Evolutionary conservation across 2,113 vertebrate species (phyloP).

Genomic region (Himantopus leucocephalus): DNA sequence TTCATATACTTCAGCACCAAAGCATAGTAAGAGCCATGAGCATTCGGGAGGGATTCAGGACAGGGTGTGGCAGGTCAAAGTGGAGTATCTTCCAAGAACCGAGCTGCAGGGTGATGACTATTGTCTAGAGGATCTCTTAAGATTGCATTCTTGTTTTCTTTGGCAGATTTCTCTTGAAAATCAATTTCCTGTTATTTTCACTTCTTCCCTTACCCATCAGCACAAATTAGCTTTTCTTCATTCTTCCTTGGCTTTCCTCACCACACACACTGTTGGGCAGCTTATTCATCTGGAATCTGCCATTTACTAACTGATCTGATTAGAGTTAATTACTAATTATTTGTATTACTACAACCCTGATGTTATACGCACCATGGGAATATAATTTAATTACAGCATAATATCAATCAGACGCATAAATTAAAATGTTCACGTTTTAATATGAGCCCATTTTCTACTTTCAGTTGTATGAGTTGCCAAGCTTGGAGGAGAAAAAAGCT

Average conservation of each 20-base stretch:
- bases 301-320: constrained; percentile 64
- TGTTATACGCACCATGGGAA: constrained; percentile 40
- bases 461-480: neutral
- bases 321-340: constrained; percentile 66
- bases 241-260: neutral
- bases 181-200: neutral
- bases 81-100: neutral
- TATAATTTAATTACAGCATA: constrained; percentile 64
- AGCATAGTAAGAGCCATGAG: rapidly evolving
- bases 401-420: constrained; percentile 51
- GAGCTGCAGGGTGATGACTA: neutral
- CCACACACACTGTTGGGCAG: neutral
- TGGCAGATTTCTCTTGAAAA: neutral
- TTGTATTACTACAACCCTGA: constrained; percentile 57
- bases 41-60: neutral
- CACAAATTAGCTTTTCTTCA: neutral
- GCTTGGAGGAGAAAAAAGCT: neutral
- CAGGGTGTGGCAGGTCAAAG: neutral
- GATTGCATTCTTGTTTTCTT: neutral
- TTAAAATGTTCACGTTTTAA: constrained; percentile 14
- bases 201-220: neutral
- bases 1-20: neutral
- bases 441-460: neutral
- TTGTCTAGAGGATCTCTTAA: neutral
- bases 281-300: constrained; percentile 49